phyloP scores from a whole-genome alignment of 1,140 invertebrate genomes.

The Drosophila repletoides region DNA sequence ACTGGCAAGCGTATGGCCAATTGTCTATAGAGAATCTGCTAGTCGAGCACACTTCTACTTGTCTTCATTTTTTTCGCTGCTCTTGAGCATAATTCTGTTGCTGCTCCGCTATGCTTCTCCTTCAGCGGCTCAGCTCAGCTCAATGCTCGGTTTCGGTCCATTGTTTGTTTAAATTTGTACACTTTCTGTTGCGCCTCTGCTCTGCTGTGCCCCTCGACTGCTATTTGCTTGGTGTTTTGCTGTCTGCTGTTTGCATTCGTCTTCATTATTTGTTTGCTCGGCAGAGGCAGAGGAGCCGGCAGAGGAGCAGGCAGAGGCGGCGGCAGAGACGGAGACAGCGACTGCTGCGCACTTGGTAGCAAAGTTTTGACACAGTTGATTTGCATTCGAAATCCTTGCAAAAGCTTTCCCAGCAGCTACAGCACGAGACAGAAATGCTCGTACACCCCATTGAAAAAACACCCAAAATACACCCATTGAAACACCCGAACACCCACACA shows the following conservation, averaged over 20 bases:
- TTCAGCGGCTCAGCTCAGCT: conserved; percentile 8
- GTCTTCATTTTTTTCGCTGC: conserved; percentile 5
- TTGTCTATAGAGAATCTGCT: background rate
- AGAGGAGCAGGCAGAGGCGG: background rate
- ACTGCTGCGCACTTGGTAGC: conserved; percentile 61
- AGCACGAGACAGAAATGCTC: background rate
- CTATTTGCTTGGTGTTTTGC: conserved; percentile 74
- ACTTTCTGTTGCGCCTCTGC: conserved; percentile 43
- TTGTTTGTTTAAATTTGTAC: conserved; percentile 77
- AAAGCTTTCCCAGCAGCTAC: conserved; percentile 19
- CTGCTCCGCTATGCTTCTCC: background rate
- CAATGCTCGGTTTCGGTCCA: conserved; percentile 50
- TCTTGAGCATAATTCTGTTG: conserved; percentile 1
- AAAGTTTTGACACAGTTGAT: conserved; percentile 80
- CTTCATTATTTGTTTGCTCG: conserved; percentile 77
- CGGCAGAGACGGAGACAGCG: background rate
- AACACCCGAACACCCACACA: conserved; percentile 29
- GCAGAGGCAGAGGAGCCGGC: background rate
- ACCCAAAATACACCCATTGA: background rate
- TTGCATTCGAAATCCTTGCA: conserved; percentile 76
- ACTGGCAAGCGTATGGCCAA: too few species aligned
- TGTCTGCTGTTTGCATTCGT: conserved; percentile 73
- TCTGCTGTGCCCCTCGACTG: conserved; percentile 43
- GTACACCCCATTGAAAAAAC: background rate
- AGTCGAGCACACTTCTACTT: conserved; percentile 2